Evolutionary conservation across 2,888 invertebrate genomes (phyloP), one percentile per base, ranked within the genome.

Genomic region (Lutraria lutraria): DNA sequence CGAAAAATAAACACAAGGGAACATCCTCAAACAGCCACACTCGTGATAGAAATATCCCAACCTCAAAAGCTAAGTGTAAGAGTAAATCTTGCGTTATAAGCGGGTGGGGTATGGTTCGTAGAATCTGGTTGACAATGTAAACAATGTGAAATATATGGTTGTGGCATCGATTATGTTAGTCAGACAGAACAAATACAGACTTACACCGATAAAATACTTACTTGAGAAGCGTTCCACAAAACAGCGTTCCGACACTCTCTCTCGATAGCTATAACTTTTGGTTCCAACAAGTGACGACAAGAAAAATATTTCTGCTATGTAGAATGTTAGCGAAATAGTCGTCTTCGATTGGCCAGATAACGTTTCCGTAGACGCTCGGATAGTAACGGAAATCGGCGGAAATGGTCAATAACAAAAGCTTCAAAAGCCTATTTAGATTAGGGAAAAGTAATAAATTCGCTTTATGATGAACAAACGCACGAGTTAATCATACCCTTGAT

Each of bases 331-430:
- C 25, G 83, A 83, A 83, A 53, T 53, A 6, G 31, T 54, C 68
- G 72, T n/a, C 31, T 85, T n/a, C 54, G 85, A 85, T 85, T 85
- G 85, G 85, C 76, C 31, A 53, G 34, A 79, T 79, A 52, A 25
- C 72, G 54, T 85, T 85, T 79, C 85, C 85, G 85, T 79, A 76
- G 76, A 85, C 85, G 85, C 85, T 76, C 85, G 85, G 85, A 29
- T 76, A 72, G 85, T 29, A 85, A 85, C 85, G 85, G 76, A 79
- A 85, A 76, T 29, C 29, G 52, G 29, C 85, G 85, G 79, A 85
- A 54, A 79, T 60, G 25, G 82, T 31, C 16, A 29, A 60, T 25
- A 34, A n/a, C 16, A 19, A 6, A 34, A 13, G 54, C 72, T 83
- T 83, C 83, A 83, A 52, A 72, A 72, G 72, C 83, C 63, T 68